A percentile compares a stretch with the other conserved stretches of the same genome.
These are phyloP conservation scores for Drosophila fulvimacula DNA, from an alignment of 2,888 invertebrate species.

Conservation along the genomic window DNA sequence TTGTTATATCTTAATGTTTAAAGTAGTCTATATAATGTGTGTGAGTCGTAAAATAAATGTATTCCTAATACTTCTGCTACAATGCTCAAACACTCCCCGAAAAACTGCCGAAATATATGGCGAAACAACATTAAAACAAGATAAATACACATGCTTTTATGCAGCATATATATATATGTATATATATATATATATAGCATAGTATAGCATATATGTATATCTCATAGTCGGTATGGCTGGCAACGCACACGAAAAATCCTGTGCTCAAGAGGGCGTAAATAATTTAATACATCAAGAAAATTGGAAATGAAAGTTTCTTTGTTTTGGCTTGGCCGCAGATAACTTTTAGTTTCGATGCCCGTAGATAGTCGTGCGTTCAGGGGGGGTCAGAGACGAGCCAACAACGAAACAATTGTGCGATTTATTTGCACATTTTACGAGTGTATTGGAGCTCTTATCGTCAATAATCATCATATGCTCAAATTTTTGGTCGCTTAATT, in stretches of 20 bases:
- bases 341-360: constrained; percentile 77
- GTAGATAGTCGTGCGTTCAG: constrained; percentile 14
- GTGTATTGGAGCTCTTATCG: constrained; percentile 65
- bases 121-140: constrained; percentile 18
- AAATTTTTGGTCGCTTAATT: constrained; percentile 84
- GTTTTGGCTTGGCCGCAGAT: constrained; percentile 76
- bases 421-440: constrained; percentile 78
- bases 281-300: constrained; percentile 83
- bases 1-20: not conserved
- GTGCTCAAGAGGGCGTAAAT: constrained; percentile 83
- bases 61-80: not conserved
- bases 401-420: constrained; percentile 67
- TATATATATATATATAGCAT: not conserved
- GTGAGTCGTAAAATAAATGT: not conserved
- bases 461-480: constrained; percentile 82
- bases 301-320: constrained; percentile 83
- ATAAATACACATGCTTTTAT: constrained; percentile 6
- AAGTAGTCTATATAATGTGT: not conserved
- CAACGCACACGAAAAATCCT: constrained; percentile 65
- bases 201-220: constrained; percentile 1
- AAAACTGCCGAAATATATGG: constrained; percentile 17
- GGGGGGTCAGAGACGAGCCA: not conserved
- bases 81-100: too few relatives aligned
- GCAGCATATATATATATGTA: not conserved
- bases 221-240: constrained; percentile 26